Evolutionary conservation across 2,888 invertebrate species (phyloP).

Genomic region (Phorcus lineatus): DNA sequence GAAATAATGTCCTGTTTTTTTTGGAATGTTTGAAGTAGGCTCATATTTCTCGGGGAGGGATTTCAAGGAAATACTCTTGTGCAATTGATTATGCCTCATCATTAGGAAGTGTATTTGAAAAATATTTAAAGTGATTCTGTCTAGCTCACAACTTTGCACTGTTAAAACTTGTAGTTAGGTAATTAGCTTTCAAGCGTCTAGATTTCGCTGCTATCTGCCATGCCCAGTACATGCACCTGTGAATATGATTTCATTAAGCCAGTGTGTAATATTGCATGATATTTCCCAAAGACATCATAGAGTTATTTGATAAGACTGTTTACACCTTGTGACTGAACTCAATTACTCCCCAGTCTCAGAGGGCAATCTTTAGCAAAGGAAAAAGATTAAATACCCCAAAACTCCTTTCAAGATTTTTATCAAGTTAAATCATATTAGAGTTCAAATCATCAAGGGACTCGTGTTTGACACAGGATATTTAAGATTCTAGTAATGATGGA

Average conservation of each 20-base stretch:
- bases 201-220: not conserved
- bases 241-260: not conserved
- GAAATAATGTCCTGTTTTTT: not conserved
- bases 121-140: not conserved
- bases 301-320: too few species aligned
- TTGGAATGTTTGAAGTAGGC: not conserved
- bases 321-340: too few species aligned
- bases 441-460: too few species aligned
- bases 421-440: too few species aligned
- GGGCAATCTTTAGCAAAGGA: too few species aligned
- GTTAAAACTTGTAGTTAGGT: not conserved
- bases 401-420: too few species aligned
- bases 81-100: not conserved
- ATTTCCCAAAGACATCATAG: too few species aligned
- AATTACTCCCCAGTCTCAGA: too few species aligned
- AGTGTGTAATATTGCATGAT: too few species aligned
- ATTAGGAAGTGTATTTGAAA: not conserved
- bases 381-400: too few species aligned
- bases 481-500: too few species aligned
- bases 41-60: not conserved
- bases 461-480: too few species aligned
- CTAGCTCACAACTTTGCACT: not conserved
- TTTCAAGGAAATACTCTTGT: not conserved
- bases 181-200: conserved; percentile 3
- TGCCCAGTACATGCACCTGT: not conserved